A percentile compares a stretch with the other conserved stretches of the same genome.
Evolutionary conservation across 1,140 invertebrate species (phyloP).

Genomic region (Cepaea nemoralis): DNA sequence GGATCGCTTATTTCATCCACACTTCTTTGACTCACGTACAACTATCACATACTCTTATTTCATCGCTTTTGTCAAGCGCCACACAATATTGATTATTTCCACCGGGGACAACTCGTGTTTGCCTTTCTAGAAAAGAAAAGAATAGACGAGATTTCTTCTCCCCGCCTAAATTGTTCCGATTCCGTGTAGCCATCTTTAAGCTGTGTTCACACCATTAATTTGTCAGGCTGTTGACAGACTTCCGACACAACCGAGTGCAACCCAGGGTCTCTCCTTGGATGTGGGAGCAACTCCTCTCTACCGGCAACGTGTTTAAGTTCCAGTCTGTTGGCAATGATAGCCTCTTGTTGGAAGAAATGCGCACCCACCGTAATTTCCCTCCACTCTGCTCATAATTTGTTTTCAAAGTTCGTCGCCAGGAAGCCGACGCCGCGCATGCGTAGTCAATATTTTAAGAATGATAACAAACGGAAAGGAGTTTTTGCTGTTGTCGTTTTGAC

Average conservation of each 20-base stretch:
- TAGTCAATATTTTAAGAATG: neutral
- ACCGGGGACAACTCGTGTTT: neutral
- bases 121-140: constrained; percentile 10
- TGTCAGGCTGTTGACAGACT: neutral
- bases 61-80: neutral
- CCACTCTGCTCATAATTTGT: constrained; percentile 8
- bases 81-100: constrained; percentile 9
- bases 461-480: neutral
- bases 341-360: neutral
- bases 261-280: neutral
- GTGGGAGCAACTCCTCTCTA: neutral
- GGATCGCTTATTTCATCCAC: too few species aligned
- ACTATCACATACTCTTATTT: too few species aligned
- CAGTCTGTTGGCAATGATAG: constrained; percentile 3
- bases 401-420: neutral
- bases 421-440: neutral
- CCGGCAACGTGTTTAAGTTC: neutral
- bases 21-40: too few species aligned
- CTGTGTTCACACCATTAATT: constrained; percentile 15
- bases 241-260: neutral
- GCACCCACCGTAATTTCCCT: neutral
- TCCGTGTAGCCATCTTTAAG: neutral
- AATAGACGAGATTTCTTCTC: neutral
- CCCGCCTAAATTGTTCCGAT: neutral
- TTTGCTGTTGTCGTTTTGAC: neutral